A percentile compares a stretch with the other conserved stretches of the same genome.
phyloP scores from a whole-genome alignment of 2,797 vertebrate species.

The Microctenopoma steveboyesi region DNA sequence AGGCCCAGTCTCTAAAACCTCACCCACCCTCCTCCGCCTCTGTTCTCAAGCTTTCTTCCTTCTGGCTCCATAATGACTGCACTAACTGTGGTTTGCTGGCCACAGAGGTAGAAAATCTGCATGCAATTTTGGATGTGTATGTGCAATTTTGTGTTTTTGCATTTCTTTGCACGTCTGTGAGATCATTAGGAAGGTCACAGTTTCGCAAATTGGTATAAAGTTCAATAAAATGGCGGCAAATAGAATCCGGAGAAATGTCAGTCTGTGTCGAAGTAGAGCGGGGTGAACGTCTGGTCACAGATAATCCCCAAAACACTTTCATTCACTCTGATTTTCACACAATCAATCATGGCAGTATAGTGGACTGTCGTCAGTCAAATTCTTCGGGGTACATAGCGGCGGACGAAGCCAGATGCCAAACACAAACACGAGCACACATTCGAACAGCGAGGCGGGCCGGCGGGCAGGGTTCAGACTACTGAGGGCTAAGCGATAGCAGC shows the following conservation, averaged over 20 bases:
- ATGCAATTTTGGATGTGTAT: conserved; percentile 25
- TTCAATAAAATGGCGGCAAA: conserved; percentile 48
- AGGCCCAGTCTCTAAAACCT: conserved; percentile 53
- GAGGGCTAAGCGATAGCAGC: conserved; percentile 85
- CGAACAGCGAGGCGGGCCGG: conserved; percentile 38
- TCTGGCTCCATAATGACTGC: conserved; percentile 53
- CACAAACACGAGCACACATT: conserved; percentile 41
- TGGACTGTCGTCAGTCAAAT: conserved; percentile 60
- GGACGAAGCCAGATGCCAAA: conserved; percentile 62
- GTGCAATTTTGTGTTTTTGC: conserved; percentile 23
- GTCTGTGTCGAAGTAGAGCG: conserved; percentile 54
- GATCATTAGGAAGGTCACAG: conserved; percentile 42
- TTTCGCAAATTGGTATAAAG: conserved; percentile 45
- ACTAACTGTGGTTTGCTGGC: conserved; percentile 35
- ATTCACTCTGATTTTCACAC: conserved; percentile 66
- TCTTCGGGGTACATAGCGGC: conserved; percentile 24
- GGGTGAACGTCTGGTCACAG: conserved; percentile 60
- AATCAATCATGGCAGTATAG: conserved; percentile 64
- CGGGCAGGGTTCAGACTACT: conserved; percentile 59
- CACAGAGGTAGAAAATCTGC: conserved; percentile 39
- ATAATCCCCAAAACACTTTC: conserved; percentile 64
- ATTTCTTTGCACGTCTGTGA: conserved; percentile 24
- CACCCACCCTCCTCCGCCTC: conserved; percentile 25
- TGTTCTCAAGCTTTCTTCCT: conserved; percentile 48
- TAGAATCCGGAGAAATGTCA: conserved; percentile 57